A percentile compares a stretch with the other conserved stretches of the same genome.
Evolutionary conservation across 2,888 invertebrate genomes (phyloP).

Genomic region (Ditula angustiorana): DNA sequence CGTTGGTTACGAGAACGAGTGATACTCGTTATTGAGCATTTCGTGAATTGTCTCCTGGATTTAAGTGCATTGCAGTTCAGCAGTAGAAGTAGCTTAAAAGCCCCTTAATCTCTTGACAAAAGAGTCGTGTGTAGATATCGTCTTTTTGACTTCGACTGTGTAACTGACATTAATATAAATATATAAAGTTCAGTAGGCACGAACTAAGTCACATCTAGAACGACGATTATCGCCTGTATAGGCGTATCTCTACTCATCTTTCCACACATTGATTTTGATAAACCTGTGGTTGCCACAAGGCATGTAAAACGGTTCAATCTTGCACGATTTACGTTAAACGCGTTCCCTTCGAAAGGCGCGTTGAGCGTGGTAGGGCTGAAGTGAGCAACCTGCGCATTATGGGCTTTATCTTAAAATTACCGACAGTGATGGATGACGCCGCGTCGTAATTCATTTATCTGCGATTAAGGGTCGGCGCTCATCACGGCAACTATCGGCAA

Average conservation of each 20-base stretch:
- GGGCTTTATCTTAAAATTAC: slow-evolving; percentile 76
- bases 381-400: slow-evolving; percentile 58
- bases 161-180: background rate
- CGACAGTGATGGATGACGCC: slow-evolving; percentile 75
- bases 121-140: too few species aligned
- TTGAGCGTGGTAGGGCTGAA: slow-evolving; percentile 42
- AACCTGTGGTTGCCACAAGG: slow-evolving; percentile 9
- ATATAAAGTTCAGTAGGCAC: background rate
- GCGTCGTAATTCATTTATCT: slow-evolving; percentile 76
- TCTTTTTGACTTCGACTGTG: background rate
- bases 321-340: slow-evolving; percentile 12
- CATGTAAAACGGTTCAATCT: slow-evolving; percentile 20
- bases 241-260: background rate
- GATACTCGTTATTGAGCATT: too few species aligned
- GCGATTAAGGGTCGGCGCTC: slow-evolving; percentile 62
- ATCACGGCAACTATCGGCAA: slow-evolving; percentile 53
- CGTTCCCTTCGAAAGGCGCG: slow-evolving; percentile 7
- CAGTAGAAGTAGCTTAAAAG: too few species aligned
- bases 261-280: slow-evolving; percentile 8
- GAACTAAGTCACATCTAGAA: background rate
- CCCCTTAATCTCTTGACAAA: too few species aligned
- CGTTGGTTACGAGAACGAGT: too few species aligned
- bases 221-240: background rate
- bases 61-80: too few species aligned
- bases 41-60: too few species aligned